Evolutionary conservation across 2,888 invertebrate species (phyloP), one percentile per base, ranked within the genome.

Genomic region (Nasonia oneida): DNA sequence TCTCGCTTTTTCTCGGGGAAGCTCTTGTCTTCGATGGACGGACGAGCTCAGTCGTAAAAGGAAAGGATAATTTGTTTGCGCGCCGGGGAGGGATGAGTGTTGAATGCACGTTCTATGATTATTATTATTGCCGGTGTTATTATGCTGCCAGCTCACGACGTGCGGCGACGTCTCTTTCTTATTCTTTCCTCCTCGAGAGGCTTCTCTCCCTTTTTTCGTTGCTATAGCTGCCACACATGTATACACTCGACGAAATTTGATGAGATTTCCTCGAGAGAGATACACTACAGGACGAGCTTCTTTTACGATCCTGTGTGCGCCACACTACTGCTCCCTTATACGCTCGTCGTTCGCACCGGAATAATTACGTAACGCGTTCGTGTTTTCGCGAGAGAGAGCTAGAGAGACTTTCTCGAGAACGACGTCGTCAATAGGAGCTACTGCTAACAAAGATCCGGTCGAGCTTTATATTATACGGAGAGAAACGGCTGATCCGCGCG

Each of bases 51-150:
- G n/a, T 77, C 76, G 77, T 70, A 83, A 83, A 83, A 53, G 53
- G n/a, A 71, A 76, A 77, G 70, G 53, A 70, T 83, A 76, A 83
- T 83, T 83, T 83, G 83, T 83, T 83, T 83, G 76, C 76, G n/a
- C 61, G n/a, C 61, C 37, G n/a, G 75, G 37, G n/a, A 61, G 57
- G 6, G 64, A 67, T n/a, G 76, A 81, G 71, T 64, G 83, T 67
- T 76, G 74, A 61, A 81, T 64, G 23, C 39, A 42, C 61, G 67
- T 10, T 61, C 53, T 57, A 76, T 77, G 74, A 64, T 61, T 64
- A 42, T 74, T 80, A 53, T 64, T 42, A 61, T 39, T 67, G 70
- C 50, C 42, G 23, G 57, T 64, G n/a, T 67, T 39, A 71, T 71
- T 39, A 39, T 70, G 37, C 4, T 39, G 71, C 37, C 33, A 37